These are phyloP conservation scores for Gallinago solitaria DNA, from an alignment of 2,797 vertebrate genomes.

Conservation along the genomic window DNA sequence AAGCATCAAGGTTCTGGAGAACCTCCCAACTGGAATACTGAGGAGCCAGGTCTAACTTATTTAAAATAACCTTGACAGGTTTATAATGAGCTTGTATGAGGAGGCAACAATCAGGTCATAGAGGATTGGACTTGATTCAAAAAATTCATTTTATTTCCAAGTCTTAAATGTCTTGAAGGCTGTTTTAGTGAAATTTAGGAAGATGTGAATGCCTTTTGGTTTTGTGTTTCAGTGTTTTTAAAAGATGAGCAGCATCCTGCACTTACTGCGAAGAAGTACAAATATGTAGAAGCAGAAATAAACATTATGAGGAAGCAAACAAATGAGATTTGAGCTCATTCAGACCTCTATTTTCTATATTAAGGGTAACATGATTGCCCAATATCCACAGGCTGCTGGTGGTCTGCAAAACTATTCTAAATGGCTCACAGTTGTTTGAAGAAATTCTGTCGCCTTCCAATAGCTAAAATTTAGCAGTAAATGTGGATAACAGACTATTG, in stretches of 20 bases:
- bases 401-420: neutral
- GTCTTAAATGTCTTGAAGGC: neutral
- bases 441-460: neutral
- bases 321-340: neutral
- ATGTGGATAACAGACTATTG: neutral
- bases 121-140: neutral
- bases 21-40: neutral
- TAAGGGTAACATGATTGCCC: neutral
- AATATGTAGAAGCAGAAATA: neutral
- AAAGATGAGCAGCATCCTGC: neutral
- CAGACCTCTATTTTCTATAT: neutral
- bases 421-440: neutral
- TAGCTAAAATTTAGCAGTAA: neutral
- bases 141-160: neutral
- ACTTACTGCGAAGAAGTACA: neutral
- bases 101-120: neutral
- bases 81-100: slow-evolving; percentile 16
- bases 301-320: neutral
- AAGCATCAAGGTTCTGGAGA: neutral
- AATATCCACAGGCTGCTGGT: neutral
- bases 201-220: neutral
- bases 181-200: neutral
- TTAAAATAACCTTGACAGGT: slow-evolving; percentile 21
- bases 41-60: neutral
- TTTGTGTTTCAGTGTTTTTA: neutral